Evolutionary conservation across 1,140 invertebrate genomes (phyloP).

Genomic region (Drosophila baimaii): DNA sequence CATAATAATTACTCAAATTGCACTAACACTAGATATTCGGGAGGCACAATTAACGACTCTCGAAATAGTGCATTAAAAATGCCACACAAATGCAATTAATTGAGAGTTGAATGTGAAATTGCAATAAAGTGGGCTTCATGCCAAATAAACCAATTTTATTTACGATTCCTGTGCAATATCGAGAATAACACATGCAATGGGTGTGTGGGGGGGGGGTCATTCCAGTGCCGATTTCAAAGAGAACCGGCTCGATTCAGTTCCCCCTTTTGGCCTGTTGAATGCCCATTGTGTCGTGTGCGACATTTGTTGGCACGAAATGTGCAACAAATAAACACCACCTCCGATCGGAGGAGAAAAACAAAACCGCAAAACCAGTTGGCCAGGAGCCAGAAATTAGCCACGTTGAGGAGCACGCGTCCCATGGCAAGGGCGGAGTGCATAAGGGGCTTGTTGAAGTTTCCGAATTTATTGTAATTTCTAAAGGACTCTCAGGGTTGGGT

Average conservation of each 20-base stretch:
- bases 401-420: background rate
- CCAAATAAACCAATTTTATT: slow-evolving; percentile 35
- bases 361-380: slow-evolving; percentile 47
- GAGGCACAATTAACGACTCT: slow-evolving; percentile 22
- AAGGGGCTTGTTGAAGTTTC: background rate
- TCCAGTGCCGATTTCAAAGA: slow-evolving; percentile 3
- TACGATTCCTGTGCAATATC: slow-evolving; percentile 5
- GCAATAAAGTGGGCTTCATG: slow-evolving; percentile 3
- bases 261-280: slow-evolving; percentile 17
- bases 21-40: slow-evolving; percentile 8
- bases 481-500: too few species aligned
- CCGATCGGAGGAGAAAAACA: slow-evolving; percentile 13
- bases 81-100: slow-evolving; percentile 36
- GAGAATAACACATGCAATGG: background rate
- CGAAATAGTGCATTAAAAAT: slow-evolving; percentile 23
- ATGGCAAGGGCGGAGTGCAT: background rate
- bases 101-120: slow-evolving; percentile 15
- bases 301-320: slow-evolving; percentile 64
- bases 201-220: background rate
- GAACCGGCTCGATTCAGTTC: background rate
- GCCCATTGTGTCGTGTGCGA: slow-evolving; percentile 41
- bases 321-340: slow-evolving; percentile 69
- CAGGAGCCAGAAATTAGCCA: slow-evolving; percentile 60
- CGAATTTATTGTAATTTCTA: background rate
- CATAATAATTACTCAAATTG: slow-evolving; percentile 40